Evolutionary conservation across 53 echinoderm and acorn worm species (phyloP), one percentile per base, ranked within the genome.

Genomic region (Apostichopus leukothele): DNA sequence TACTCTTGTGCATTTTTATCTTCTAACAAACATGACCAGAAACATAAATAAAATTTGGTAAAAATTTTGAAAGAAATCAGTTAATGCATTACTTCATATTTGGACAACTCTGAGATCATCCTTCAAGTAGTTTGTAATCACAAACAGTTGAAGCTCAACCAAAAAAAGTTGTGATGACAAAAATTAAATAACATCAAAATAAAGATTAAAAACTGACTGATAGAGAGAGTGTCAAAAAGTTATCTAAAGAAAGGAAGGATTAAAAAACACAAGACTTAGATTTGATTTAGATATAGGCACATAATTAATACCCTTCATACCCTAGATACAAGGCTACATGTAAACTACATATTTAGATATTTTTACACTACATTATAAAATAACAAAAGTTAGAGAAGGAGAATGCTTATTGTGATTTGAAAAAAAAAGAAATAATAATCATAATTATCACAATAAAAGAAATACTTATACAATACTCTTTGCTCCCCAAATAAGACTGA

Each of bases 261-360:
- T 71, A 16, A 6, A 71, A 13, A 19, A 18, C 4, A 71, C 18
- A 18, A 71, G 13, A 16, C 6, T 71, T 19, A 16, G 20, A 71
- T 71, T 71, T 71, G 20, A 71, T 71, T 71, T 71, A 57, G 7
- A 57, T 71, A 71, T 71, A 71, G 71, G 71, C 71, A 71, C 71
- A 71, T n/a, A n/a, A 19, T 71, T 71, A 18, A 71, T 18, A 71
- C 71, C 71, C 71, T 71, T 71, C 71, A 71, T 71, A 71, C 71
- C 71, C 18, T 18, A 19, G 71, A 71, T 71, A 71, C 71, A 71
- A 71, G 18, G 14, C 71, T 63, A 39, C 39, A 39, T 39, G 39
- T 63, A 11, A 71, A 19, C 71, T 71, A 71, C 71, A 71, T 71
- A 63, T n/a, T 6, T 6, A 71, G 18, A n/a, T 71, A 19, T 71